A percentile compares a stretch with the other conserved stretches of the same genome.
Evolutionary conservation across 2,113 vertebrate genomes (phyloP).

Genomic region (Lanius collurio): DNA sequence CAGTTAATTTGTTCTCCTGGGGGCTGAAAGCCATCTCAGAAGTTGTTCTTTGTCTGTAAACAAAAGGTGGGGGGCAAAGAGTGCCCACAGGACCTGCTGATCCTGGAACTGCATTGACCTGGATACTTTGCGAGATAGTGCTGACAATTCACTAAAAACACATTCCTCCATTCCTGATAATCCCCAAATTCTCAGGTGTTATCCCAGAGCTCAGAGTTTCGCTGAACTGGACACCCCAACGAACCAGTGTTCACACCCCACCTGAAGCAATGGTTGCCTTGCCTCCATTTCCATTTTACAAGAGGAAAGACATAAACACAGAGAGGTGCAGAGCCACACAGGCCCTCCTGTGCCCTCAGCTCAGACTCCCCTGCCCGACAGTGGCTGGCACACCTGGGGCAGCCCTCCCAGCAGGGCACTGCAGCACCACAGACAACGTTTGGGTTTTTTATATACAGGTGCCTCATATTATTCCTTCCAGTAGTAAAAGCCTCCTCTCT

Average conservation of each 20-base stretch:
- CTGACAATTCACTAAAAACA: neutral
- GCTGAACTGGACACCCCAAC: neutral
- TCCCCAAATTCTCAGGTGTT: neutral
- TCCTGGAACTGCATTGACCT: neutral
- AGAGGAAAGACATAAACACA: rapidly evolving
- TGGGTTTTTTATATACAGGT: rapidly evolving
- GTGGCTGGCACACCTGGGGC: neutral
- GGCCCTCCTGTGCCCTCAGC: neutral
- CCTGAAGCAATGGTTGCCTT: neutral
- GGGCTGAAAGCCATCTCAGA: neutral
- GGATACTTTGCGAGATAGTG: neutral
- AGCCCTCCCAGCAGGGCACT: neutral
- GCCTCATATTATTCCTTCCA: neutral
- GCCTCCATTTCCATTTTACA: rapidly evolving
- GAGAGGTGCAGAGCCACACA: neutral
- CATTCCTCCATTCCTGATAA: neutral
- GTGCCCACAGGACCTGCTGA: neutral
- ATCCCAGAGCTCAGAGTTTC: neutral
- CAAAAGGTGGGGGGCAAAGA: neutral
- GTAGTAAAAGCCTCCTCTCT: neutral
- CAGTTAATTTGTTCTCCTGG: neutral
- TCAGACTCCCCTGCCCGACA: rapidly evolving
- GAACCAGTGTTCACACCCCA: neutral
- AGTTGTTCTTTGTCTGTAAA: neutral
- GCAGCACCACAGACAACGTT: neutral